Evolutionary conservation across 2,888 invertebrate genomes (phyloP), one percentile per base, ranked within the genome.

Genomic region (Eristalis arbustorum): DNA sequence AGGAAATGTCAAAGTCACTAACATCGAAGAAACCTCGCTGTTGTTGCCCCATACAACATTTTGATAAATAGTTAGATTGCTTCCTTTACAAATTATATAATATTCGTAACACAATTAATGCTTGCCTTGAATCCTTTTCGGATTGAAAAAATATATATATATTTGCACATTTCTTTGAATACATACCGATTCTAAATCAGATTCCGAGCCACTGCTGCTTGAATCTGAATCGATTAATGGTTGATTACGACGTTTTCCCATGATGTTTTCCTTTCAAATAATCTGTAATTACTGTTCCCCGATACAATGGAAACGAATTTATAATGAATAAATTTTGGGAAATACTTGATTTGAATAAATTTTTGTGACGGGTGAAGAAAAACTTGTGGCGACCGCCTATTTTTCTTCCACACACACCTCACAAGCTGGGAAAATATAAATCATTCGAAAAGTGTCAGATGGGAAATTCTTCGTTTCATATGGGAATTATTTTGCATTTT

Each of bases 231-330:
- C 97, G 89, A 97, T 96, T 88, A 97, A 93, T 57, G 96, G 96
- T 91, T 96, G 96, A 92, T 96, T 96, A 93, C 97, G 97, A 89
- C 97, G 94, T 94, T 97, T 97, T 90, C 95, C 96, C 97, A 97
- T 97, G 10, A 34, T 63, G 14, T 59, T 25, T 59, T 25, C 13
- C 14, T 18, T 25, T 25, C 14, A 25, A 56, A 13, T 59, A 25
- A 25, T 59, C 25, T 25, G 25, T 59, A 28, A 31, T n/a, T 49
- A 37, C 23, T 31, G 18, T 31, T 80, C 40, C 68, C 68, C 62
- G 56, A 25, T 13, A 63, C 22, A 28, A 68, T 62, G 62, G n/a
- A 31, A 31, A 22, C 37, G 13, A 63, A 22, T 68, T 67, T 62
- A 23, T 49, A 57, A 68, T 28, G 37, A 74, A 80, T 56, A 8